A percentile compares a stretch with the other conserved stretches of the same genome.
Conservation (phyloP, 2,797 vertebrate genomes). For the Danio choprae region DNA sequence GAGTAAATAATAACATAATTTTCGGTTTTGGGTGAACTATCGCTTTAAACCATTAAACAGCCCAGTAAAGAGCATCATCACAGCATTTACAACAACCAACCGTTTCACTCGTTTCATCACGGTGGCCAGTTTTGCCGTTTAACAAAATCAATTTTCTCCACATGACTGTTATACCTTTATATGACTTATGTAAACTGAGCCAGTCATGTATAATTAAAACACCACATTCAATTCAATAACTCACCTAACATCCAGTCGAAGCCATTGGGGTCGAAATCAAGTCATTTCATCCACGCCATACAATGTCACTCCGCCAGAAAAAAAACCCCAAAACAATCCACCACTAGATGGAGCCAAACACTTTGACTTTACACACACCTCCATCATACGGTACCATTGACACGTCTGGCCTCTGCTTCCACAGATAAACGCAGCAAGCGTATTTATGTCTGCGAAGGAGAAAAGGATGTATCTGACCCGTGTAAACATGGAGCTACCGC, state of each 20-base stretch:
- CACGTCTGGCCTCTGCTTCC: conserved; percentile 4
- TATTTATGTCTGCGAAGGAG: conserved; percentile 44
- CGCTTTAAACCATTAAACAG: too few relatives aligned
- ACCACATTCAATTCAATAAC: conserved; percentile 16
- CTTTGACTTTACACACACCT: not conserved
- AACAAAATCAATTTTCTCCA: not conserved
- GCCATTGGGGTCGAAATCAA: too few relatives aligned
- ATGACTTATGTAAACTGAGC: conserved; percentile 6
- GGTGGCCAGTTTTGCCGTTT: not conserved
- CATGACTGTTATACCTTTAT: not conserved
- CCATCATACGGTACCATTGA: not conserved
- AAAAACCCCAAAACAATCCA: conserved; percentile 14
- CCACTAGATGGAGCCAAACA: conserved; percentile 67
- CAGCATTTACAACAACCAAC: too few relatives aligned
- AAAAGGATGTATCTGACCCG: conserved; percentile 53
- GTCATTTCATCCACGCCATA: conserved; percentile 3
- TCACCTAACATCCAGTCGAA: not conserved
- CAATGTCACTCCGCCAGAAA: conserved; percentile 9
- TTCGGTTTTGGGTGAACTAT: too few relatives aligned
- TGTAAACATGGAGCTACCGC: conserved; percentile 62
- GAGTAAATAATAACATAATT: too few relatives aligned
- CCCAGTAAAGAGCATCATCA: not conserved
- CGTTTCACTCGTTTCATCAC: too few relatives aligned
- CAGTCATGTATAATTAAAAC: conserved; percentile 2
- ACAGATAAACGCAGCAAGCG: not conserved